These are phyloP conservation scores for Fistularia commersonii DNA, from an alignment of 2,797 vertebrate species.

Conservation along the genomic window DNA sequence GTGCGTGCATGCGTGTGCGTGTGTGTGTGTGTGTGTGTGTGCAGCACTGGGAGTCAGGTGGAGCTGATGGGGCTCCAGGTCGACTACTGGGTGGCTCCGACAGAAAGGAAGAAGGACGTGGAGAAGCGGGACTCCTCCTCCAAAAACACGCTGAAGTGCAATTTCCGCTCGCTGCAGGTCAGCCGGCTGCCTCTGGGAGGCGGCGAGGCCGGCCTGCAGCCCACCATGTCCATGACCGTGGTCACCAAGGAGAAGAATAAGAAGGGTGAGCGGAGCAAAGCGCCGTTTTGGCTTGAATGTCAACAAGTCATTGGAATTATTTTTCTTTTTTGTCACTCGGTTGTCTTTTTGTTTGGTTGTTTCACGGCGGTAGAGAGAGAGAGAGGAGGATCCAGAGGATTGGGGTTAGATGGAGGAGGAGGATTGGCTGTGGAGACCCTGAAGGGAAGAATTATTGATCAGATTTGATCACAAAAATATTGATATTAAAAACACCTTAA, in stretches of 20 bases:
- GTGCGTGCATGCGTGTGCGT: not conserved
- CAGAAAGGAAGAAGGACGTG: conserved; percentile 87
- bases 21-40: conserved; percentile 7
- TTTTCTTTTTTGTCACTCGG: not conserved
- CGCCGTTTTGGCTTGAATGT: not conserved
- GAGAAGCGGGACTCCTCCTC: conserved; percentile 90
- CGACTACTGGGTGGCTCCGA: conserved; percentile 91
- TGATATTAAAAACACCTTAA: too few relatives aligned
- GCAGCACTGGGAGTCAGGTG: conserved; percentile 70
- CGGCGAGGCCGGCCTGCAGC: conserved; percentile 77
- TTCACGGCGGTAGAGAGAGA: too few relatives aligned
- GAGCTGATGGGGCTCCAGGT: conserved; percentile 98
- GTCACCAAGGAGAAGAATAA: conserved; percentile 99
- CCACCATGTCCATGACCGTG: conserved; percentile 96
- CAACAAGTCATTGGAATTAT: not conserved
- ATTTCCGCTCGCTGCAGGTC: conserved; percentile 99
- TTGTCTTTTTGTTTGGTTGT: too few relatives aligned
- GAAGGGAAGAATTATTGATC: too few relatives aligned
- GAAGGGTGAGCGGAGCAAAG: conserved; percentile 77
- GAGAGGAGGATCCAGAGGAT: too few relatives aligned
- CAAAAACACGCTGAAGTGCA: conserved; percentile 98
- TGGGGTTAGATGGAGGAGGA: too few relatives aligned
- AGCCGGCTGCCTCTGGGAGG: conserved; percentile 88
- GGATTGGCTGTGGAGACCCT: too few relatives aligned
- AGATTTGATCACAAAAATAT: too few relatives aligned